Conservation (phyloP, 2,888 invertebrate species). For the Sceliomorpha sp. region DNA sequence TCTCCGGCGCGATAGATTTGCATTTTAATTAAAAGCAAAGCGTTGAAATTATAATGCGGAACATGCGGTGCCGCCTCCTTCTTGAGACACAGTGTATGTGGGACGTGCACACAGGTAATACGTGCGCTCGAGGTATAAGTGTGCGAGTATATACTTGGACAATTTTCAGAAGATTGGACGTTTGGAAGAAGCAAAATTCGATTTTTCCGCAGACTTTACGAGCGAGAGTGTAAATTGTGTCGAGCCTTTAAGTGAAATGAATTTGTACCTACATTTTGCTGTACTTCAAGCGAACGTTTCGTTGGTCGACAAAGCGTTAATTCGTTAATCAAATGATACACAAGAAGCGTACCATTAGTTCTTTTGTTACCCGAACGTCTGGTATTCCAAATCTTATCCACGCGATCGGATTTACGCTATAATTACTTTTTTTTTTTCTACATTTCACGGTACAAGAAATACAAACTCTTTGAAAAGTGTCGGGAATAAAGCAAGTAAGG, state of each 20-base stretch:
- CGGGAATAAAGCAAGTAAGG: slow-evolving; percentile 4
- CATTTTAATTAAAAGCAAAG: slow-evolving; percentile 84
- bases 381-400: no score
- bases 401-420: slow-evolving; percentile 4
- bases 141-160: background rate
- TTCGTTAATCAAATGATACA: no score
- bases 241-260: no score
- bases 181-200: no score
- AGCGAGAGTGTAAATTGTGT: no score
- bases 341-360: no score
- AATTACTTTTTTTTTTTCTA: slow-evolving; percentile 6
- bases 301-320: slow-evolving; percentile 38
- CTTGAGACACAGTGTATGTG: slow-evolving; percentile 23
- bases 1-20: slow-evolving; percentile 81
- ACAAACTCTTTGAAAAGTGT: slow-evolving; percentile 6
- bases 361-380: no score
- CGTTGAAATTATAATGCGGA: slow-evolving; percentile 84
- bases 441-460: background rate
- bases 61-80: slow-evolving; percentile 74
- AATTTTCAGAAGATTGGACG: no score
- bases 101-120: slow-evolving; percentile 14
- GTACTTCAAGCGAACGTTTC: slow-evolving; percentile 21
- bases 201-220: no score
- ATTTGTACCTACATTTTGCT: slow-evolving; percentile 11
- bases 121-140: background rate